These are phyloP conservation scores for Pangasius krempfi DNA, from an alignment of 2,797 vertebrate species.

Conservation along the genomic window DNA sequence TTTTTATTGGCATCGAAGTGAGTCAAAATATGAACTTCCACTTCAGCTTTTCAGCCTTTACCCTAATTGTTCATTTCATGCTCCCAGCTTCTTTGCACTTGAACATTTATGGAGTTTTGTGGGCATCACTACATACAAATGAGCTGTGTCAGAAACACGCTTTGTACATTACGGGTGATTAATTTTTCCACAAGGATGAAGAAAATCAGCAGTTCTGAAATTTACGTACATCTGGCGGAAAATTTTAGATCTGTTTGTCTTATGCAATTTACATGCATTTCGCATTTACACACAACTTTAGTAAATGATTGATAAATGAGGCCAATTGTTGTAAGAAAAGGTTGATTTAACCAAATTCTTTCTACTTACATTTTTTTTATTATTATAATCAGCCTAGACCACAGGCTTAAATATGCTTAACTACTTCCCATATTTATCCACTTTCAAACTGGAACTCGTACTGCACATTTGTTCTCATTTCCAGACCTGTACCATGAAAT, in stretches of 20 bases:
- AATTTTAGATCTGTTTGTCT: background rate
- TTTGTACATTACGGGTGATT: too few species aligned
- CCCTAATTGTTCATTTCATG: background rate
- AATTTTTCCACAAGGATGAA: too few species aligned
- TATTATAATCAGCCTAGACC: background rate
- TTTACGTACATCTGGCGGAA: background rate
- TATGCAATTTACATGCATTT: background rate
- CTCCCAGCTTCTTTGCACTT: background rate
- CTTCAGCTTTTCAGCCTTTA: background rate
- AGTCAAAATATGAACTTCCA: background rate
- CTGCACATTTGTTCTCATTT: background rate
- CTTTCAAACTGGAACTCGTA: background rate
- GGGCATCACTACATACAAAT: too few species aligned
- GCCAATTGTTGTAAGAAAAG: background rate
- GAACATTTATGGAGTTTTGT: too few species aligned
- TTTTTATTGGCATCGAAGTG: background rate
- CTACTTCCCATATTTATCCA: background rate
- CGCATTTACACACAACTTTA: background rate
- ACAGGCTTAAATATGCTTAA: background rate
- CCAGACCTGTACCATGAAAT: conserved; percentile 1
- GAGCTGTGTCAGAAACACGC: too few species aligned
- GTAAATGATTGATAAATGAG: background rate
- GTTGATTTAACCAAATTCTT: background rate
- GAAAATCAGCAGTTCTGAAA: too few species aligned
- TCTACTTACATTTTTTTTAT: background rate